These are phyloP conservation scores for Crotalus horridus DNA, from an alignment of 2,113 vertebrate genomes.

Conservation along the genomic window DNA sequence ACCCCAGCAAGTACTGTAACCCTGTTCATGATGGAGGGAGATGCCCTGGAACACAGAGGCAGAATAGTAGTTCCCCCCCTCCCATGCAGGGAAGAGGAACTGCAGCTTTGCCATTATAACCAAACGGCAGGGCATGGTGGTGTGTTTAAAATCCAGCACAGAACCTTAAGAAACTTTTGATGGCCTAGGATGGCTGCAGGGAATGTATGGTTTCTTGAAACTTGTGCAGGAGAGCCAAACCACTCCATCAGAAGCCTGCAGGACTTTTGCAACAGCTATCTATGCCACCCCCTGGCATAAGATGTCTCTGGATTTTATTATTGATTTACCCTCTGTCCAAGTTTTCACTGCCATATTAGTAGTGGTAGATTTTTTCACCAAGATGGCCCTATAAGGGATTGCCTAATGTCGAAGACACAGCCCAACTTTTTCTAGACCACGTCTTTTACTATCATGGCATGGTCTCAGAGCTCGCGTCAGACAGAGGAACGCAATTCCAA, in stretches of 20 bases:
- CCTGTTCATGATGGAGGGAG: not conserved
- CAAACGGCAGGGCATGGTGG: not conserved
- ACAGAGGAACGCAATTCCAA: not conserved
- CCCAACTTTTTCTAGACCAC: not conserved
- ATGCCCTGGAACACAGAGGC: not conserved
- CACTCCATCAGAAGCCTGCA: not conserved
- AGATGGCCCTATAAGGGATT: not conserved
- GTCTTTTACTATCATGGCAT: not conserved
- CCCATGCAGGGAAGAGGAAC: not conserved
- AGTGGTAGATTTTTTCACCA: not conserved
- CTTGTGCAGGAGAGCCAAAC: not conserved
- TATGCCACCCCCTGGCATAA: not conserved
- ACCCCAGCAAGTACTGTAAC: not conserved
- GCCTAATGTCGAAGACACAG: not conserved
- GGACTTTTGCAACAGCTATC: not conserved
- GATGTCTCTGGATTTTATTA: not conserved
- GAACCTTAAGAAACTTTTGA: not conserved
- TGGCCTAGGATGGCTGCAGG: not conserved
- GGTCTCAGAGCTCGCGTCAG: not conserved
- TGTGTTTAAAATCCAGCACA: not conserved
- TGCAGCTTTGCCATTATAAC: not conserved
- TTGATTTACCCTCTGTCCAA: not conserved
- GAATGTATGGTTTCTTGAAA: not conserved
- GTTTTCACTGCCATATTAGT: not conserved
- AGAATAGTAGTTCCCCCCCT: not conserved